Base-by-base conservation (phyloP, 2,888 invertebrate genomes). In the Hoplodrina blanda region DNA sequence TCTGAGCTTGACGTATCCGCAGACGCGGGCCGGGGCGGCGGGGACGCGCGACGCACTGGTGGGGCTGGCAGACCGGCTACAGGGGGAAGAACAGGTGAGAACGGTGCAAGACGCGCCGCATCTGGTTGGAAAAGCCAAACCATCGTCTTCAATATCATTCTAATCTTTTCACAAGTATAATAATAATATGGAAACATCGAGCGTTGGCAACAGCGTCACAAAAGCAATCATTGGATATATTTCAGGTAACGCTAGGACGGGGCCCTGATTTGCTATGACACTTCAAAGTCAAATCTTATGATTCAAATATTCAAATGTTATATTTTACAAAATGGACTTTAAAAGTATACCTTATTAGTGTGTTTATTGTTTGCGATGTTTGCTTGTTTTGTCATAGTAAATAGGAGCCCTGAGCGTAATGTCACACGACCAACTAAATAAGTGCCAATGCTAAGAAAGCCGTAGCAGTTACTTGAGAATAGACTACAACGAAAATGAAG, bases 1-100 rank as follows among this genome's bases (percentile, higher is more conserved):
- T 95, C 95, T 73, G 96, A 96, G 71, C 96, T 95, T 54, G 96
- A 96, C 25, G 97, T 96, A 89, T 97, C 97, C 50, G 96, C 96
- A 55, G 96, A 97, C 65, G 96, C 94, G 68, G 94, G 95, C 73
- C 95, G 91, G 72, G 95, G 93, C 78, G 94, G 96, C 53, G 93
- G 96, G 72, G 93, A 94, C n/a, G 92, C 83, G 2, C 92, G 89
- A 0, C 93, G 92, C 2, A 85, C 78, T 1, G 88, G 81, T 3
- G 85, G 84, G 7, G 89, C 84, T 59, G 88, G 78, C 11, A 68
- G 17, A 30, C 84, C 85, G 59, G 79, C 84, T 78, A 64, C 15
- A 63, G 20, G 8, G 52, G 61, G 44, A 62, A 11, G 6, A 6
- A 17, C 11, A 59, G 6, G 59, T 62, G 0, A 62, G 41, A 25